These are phyloP conservation scores for Lutjanus argentimaculatus DNA, from an alignment of 2,797 vertebrate species.

Conservation along the genomic window DNA sequence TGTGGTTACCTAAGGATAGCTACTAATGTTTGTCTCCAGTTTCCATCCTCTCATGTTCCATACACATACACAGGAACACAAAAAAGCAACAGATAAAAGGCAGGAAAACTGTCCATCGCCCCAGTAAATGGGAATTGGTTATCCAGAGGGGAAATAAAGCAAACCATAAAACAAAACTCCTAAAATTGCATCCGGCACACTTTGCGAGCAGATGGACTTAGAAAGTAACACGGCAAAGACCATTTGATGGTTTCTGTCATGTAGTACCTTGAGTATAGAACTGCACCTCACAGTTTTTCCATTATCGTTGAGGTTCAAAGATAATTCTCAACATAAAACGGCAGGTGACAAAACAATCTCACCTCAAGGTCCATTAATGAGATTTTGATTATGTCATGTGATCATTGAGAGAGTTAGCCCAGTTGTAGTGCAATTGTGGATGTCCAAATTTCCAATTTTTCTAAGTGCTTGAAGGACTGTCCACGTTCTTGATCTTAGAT, in stretches of 20 bases:
- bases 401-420: not conserved
- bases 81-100: conserved; percentile 67
- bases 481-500: not conserved
- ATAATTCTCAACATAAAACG: not conserved
- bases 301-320: not conserved
- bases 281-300: not conserved
- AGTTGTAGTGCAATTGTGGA: not conserved
- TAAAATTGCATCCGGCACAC: conserved; percentile 30
- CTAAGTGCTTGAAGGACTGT: not conserved
- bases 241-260: conserved; percentile 5
- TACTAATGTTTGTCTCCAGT: conserved; percentile 66
- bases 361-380: not conserved
- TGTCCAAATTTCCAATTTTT: not conserved
- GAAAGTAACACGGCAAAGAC: not conserved
- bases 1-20: conserved; percentile 75
- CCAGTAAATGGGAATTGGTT: conserved; percentile 42
- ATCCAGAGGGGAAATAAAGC: conserved; percentile 56
- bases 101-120: conserved; percentile 58
- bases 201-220: conserved; percentile 38
- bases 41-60: conserved; percentile 71
- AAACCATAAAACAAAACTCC: conserved; percentile 46
- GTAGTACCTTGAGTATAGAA: too few relatives aligned
- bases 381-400: not conserved
- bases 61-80: conserved; percentile 59
- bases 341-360: not conserved